Evolutionary conservation across 2,888 invertebrate species (phyloP).

Genomic region (Zele albiditarsus): DNA sequence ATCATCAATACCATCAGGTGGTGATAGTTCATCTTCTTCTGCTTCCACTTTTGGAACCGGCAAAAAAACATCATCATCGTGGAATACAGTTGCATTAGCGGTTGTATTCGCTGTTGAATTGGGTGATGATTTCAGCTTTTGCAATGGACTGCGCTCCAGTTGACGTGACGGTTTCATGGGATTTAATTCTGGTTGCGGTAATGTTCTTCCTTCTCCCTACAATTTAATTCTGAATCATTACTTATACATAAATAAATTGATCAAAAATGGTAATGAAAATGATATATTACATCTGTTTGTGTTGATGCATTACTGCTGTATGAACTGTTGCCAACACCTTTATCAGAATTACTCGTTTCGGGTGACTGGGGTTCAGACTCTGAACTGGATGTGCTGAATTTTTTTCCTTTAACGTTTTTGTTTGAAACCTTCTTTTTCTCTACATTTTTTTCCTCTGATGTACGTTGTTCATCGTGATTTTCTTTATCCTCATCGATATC

Average conservation of each 20-base stretch:
- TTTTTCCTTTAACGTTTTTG: background rate
- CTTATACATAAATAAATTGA: background rate
- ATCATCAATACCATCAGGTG: conserved; percentile 29
- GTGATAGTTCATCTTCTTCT: conserved; percentile 20
- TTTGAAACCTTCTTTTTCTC: background rate
- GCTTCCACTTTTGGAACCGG: conserved; percentile 39
- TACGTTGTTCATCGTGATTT: background rate
- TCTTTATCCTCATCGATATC: background rate
- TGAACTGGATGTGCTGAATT: background rate
- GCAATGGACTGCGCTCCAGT: conserved; percentile 57
- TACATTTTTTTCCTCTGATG: background rate
- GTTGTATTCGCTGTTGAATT: conserved; percentile 13
- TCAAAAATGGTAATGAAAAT: background rate
- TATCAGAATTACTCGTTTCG: background rate
- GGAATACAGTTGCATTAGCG: conserved; percentile 15
- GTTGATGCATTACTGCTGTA: background rate
- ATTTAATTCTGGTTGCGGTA: conserved; percentile 50
- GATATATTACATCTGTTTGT: background rate
- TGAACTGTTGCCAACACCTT: background rate
- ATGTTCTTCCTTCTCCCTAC: background rate
- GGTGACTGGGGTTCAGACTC: background rate
- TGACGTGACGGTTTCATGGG: conserved; percentile 62
- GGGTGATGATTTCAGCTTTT: background rate
- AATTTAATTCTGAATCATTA: background rate
- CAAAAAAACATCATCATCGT: conserved; percentile 36